Evolutionary conservation across 2,113 vertebrate species (phyloP).

Genomic region (Chrysochloris asiatica): DNA sequence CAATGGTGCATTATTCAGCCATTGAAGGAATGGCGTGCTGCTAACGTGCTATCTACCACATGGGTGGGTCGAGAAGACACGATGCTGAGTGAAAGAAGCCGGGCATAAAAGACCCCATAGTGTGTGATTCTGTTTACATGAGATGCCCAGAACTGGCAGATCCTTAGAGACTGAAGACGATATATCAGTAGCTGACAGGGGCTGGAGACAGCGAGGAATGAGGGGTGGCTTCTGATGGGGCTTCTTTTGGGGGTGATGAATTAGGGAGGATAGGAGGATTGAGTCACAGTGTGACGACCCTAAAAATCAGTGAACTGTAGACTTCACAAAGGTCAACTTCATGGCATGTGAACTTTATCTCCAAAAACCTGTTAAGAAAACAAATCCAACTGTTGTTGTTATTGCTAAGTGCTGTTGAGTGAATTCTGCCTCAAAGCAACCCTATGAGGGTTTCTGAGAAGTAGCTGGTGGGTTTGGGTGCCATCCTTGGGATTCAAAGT

Average conservation of each 20-base stretch:
- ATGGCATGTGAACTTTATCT: background rate
- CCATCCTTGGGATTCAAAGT: too few relatives aligned
- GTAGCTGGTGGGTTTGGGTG: too few relatives aligned
- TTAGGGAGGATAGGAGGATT: too few relatives aligned
- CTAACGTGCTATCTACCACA: background rate
- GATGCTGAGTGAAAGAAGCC: background rate
- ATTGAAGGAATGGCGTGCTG: background rate
- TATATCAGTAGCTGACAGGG: too few relatives aligned
- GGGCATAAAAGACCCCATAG: background rate
- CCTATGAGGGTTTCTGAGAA: too few relatives aligned
- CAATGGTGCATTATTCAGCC: background rate
- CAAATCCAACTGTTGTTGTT: background rate
- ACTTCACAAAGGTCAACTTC: background rate
- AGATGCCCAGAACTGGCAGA: background rate
- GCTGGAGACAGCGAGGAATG: background rate
- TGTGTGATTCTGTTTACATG: background rate
- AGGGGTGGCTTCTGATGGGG: background rate
- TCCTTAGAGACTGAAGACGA: background rate
- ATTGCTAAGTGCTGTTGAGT: too few relatives aligned
- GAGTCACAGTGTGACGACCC: too few relatives aligned
- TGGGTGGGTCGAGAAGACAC: background rate
- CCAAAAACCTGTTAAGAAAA: conserved; percentile 15
- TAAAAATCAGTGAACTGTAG: too few relatives aligned
- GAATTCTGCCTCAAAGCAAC: too few relatives aligned
- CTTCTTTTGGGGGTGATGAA: background rate